A percentile compares a stretch with the other conserved stretches of the same genome.
phyloP scores from a whole-genome alignment of 1,140 invertebrate genomes.

The Aphidius gifuensis region DNA sequence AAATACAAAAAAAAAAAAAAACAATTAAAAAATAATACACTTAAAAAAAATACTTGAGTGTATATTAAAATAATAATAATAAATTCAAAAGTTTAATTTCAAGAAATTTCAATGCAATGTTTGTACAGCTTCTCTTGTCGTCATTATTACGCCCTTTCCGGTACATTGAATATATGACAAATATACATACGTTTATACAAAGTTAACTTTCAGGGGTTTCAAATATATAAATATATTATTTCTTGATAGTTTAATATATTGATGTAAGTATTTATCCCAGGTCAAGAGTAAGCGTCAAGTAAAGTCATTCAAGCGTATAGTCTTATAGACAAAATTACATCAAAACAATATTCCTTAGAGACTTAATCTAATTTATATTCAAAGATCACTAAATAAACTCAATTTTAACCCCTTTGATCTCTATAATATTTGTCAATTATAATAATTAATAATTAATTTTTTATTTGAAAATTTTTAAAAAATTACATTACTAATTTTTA shows the following conservation, averaged over 20 bases:
- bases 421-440: background rate
- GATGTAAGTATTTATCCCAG: background rate
- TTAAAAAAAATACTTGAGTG: background rate
- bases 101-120: background rate
- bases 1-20: constrained; percentile 29
- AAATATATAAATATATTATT: background rate
- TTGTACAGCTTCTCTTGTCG: background rate
- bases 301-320: constrained; percentile 1
- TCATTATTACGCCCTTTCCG: too few relatives aligned
- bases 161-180: too few relatives aligned
- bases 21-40: background rate
- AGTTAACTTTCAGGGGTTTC: too few relatives aligned
- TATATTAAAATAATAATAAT: background rate
- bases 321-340: background rate
- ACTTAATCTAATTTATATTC: too few relatives aligned
- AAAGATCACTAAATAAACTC: too few relatives aligned
- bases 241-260: constrained; percentile 16
- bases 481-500: background rate
- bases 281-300: constrained; percentile 6
- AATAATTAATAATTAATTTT: background rate
- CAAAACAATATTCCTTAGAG: background rate
- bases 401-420: constrained; percentile 1
- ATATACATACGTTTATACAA: too few relatives aligned
- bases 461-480: background rate
- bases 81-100: constrained; percentile 2